phyloP scores from a whole-genome alignment of 2,888 invertebrate species.

The Danaus chrysippus region DNA sequence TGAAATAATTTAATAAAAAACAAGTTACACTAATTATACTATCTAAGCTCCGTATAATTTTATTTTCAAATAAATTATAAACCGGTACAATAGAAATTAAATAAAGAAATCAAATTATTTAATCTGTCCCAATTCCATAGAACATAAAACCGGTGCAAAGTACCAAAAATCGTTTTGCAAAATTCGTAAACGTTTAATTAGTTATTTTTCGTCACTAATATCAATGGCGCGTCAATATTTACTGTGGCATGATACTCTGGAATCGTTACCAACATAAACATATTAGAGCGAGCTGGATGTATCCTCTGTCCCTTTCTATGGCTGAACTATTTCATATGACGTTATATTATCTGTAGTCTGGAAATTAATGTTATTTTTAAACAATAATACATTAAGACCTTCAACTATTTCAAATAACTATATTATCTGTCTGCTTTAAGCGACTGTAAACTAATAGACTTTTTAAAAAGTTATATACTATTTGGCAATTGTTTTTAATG shows the following conservation, averaged over 20 bases:
- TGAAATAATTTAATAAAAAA: too few relatives aligned
- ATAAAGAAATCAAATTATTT: too few relatives aligned
- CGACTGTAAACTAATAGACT: too few relatives aligned
- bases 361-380: not conserved
- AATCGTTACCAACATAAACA: slow-evolving; percentile 33
- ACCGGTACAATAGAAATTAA: too few relatives aligned
- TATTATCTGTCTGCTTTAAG: too few relatives aligned
- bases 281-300: slow-evolving; percentile 9
- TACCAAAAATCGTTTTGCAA: slow-evolving; percentile 1
- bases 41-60: too few relatives aligned
- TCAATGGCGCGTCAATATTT: slow-evolving; percentile 40
- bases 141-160: slow-evolving; percentile 20
- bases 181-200: slow-evolving; percentile 32
- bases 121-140: slow-evolving; percentile 2
- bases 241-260: slow-evolving; percentile 32
- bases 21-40: too few relatives aligned
- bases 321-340: not conserved
- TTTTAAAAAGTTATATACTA: too few relatives aligned
- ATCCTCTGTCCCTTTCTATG: not conserved
- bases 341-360: too few relatives aligned
- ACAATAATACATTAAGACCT: not conserved
- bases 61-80: too few relatives aligned
- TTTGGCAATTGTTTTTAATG: too few relatives aligned
- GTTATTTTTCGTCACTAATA: slow-evolving; percentile 33
- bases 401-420: too few relatives aligned